Percentiles rank a stretch among this genome's conserved stretches.
Evolutionary conservation across 2,113 vertebrate genomes (phyloP).

Genomic region (Brienomyrus longianalis): DNA sequence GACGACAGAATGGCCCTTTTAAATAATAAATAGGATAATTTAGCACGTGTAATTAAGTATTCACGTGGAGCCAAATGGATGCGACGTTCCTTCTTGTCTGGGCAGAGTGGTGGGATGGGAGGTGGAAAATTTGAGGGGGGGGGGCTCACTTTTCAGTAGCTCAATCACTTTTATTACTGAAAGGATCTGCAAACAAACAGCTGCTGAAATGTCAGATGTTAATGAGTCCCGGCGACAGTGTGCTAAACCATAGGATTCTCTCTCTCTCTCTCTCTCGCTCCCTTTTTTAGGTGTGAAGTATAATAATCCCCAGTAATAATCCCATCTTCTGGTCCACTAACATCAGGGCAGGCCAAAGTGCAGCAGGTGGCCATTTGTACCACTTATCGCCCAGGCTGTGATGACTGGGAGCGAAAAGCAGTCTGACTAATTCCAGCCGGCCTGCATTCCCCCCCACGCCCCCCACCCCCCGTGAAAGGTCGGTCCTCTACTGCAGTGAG

Average conservation of each 20-base stretch:
- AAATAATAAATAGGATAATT: constrained; percentile 44
- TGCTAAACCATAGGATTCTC: constrained; percentile 54
- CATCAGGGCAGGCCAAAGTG: constrained; percentile 69
- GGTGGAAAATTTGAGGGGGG: not conserved
- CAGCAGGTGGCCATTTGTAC: constrained; percentile 76
- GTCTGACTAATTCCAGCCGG: constrained; percentile 66
- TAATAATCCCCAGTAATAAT: constrained; percentile 61
- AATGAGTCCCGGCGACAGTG: constrained; percentile 51
- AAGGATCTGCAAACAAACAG: constrained; percentile 66
- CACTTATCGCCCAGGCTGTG: constrained; percentile 77
- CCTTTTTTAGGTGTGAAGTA: not conserved
- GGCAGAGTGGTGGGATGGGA: not conserved
- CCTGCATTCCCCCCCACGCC: constrained; percentile 28
- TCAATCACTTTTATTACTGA: constrained; percentile 57
- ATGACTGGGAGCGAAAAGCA: constrained; percentile 59
- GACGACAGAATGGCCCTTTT: constrained; percentile 39
- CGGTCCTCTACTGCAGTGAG: not conserved
- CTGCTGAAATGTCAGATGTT: constrained; percentile 71
- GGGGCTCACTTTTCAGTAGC: not conserved
- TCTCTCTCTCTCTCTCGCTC: not conserved
- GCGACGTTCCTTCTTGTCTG: constrained; percentile 18
- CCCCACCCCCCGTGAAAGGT: not conserved
- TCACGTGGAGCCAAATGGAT: constrained; percentile 38
- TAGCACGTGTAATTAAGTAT: constrained; percentile 39
- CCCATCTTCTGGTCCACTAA: constrained; percentile 67